Percentiles rank a stretch among this genome's conserved stretches.
Conservation (phyloP, 2,888 invertebrate genomes). For the Nemurella pictetii region DNA sequence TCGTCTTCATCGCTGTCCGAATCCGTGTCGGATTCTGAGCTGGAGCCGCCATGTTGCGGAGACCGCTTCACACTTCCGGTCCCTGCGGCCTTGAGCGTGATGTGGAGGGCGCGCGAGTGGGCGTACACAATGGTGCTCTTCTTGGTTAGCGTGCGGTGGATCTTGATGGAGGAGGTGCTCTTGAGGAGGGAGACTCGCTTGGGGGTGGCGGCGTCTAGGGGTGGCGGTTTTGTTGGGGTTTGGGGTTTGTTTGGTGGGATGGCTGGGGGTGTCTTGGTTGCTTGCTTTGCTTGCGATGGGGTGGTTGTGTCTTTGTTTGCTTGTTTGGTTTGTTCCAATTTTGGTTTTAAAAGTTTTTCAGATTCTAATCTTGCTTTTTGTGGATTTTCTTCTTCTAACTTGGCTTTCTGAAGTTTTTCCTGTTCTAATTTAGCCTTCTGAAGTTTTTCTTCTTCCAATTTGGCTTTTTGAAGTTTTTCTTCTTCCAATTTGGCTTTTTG, state of each 20-base stretch:
- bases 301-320: too few species aligned
- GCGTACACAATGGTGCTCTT: not conserved
- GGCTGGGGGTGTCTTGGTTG: too few species aligned
- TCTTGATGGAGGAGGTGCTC: not conserved
- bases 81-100: not conserved
- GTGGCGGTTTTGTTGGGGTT: too few species aligned
- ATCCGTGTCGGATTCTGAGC: not conserved
- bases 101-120: not conserved
- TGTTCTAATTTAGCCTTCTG: not conserved
- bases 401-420: not conserved
- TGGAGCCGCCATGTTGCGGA: too few species aligned
- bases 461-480: slow-evolving; percentile 43
- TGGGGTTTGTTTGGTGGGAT: too few species aligned
- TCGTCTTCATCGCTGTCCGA: slow-evolving; percentile 43
- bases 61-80: too few species aligned
- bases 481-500: slow-evolving; percentile 43
- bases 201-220: too few species aligned
- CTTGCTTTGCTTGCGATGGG: too few species aligned
- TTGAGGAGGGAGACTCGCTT: too few species aligned
- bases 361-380: too few species aligned
- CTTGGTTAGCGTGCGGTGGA: not conserved
- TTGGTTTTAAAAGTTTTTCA: too few species aligned
- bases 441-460: not conserved
- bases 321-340: too few species aligned
- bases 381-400: not conserved